Conservation (phyloP, 2,797 vertebrate genomes). For the Schizothorax lantsangensis region DNA sequence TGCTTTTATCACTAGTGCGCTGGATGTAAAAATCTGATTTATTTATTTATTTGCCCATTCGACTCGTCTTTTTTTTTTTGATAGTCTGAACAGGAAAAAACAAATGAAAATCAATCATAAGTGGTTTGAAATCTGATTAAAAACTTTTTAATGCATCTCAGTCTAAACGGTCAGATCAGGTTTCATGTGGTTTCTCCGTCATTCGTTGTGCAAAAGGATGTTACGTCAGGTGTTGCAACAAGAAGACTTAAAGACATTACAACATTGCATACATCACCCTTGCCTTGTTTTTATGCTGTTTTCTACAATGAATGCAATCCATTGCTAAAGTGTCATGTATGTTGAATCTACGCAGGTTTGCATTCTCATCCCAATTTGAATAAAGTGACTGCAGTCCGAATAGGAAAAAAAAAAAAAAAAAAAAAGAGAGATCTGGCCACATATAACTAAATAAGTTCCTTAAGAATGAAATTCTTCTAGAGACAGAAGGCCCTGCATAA, state of each 20-base stretch:
- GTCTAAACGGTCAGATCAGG: neutral
- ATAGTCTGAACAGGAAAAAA: neutral
- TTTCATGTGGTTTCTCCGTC: neutral
- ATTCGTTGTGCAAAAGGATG: neutral
- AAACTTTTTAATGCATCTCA: neutral
- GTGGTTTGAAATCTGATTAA: constrained; percentile 26
- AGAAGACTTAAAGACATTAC: neutral
- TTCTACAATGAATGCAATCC: neutral
- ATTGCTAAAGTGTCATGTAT: neutral
- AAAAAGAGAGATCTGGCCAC: neutral
- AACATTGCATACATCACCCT: neutral
- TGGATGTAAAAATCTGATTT: neutral
- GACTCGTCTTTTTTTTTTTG: neutral
- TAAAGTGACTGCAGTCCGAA: neutral
- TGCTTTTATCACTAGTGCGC: constrained; percentile 13
- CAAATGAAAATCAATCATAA: constrained; percentile 7
- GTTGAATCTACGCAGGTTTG: neutral
- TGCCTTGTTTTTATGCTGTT: neutral
- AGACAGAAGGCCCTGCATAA: neutral
- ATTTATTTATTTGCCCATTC: neutral
- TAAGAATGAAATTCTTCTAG: neutral
- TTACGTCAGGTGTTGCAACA: neutral
- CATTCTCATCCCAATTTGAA: neutral
- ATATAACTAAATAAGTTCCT: neutral
- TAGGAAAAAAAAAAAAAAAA: neutral